Conservation (phyloP, 2,797 vertebrate genomes). For the Sorex maritimensis region DNA sequence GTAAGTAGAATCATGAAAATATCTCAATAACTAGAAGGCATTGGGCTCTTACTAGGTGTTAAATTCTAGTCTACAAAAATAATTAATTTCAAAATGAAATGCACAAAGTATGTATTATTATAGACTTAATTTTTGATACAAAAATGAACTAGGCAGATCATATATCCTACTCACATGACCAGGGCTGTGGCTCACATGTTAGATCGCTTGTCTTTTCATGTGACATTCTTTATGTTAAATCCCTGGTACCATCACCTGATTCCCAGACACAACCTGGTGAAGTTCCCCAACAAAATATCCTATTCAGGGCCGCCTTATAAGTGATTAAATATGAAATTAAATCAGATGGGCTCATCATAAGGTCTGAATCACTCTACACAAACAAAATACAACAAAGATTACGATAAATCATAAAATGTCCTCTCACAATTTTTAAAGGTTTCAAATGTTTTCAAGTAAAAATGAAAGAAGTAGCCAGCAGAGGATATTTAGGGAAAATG, state of each 20-base stretch:
- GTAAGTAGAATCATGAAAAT: neutral
- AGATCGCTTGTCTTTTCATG: too few species aligned
- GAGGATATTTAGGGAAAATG: conserved; percentile 30
- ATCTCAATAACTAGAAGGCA: neutral
- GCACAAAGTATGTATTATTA: neutral
- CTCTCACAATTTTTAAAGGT: neutral
- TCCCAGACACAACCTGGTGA: too few species aligned
- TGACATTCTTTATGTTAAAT: too few species aligned
- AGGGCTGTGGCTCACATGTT: too few species aligned
- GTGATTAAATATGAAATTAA: neutral
- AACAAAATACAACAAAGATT: neutral
- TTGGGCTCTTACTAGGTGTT: neutral
- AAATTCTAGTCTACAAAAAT: neutral
- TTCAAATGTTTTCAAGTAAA: conserved; percentile 1
- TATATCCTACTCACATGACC: neutral
- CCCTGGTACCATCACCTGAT: too few species aligned
- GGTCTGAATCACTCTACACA: neutral
- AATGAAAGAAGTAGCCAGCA: conserved; percentile 7
- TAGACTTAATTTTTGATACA: neutral
- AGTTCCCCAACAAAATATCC: too few species aligned
- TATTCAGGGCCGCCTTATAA: neutral
- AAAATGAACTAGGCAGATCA: neutral
- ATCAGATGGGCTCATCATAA: neutral
- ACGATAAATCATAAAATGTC: neutral
- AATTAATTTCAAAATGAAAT: neutral